Evolutionary conservation across 35 echinoderm and acorn worm genomes (phyloP), one percentile per base, ranked within the genome.

Genomic region (Apostichopus parvimensis): DNA sequence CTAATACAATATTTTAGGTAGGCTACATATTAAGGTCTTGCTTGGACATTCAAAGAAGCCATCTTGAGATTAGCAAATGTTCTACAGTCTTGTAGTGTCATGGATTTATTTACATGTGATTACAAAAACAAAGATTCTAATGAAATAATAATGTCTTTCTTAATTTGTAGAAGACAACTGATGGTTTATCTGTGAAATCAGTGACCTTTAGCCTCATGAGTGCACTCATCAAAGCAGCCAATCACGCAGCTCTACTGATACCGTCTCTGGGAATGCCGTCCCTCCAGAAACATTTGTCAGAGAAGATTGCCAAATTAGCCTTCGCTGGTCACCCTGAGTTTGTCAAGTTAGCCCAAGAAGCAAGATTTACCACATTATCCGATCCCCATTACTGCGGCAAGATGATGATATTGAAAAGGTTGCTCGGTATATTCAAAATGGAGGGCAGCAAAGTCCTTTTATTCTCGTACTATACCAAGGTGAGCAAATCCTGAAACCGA

Each of bases 391-490:
- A 95, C 78, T 98, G 96, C 70, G 96, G 96, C 17, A 98, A 98
- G 66, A 98, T 98, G 96, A 68, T 95, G 92, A 85, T 98, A 8
- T 82, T 98, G 8, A 64, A 92, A 56, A 91, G 86, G 26, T 73
- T 98, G 6, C 77, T 98, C 54, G 77, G 55, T 55, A 58, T 98
- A 9, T 95, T 95, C 94, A 98, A 98, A 62, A 91, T 78, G 86
- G 94, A 98, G 71, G 85, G 85, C 22, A 95, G 90, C 77, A 98
- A 98, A 79, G 96, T 98, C 1, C 92, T 98, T 12, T 58, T 98
- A 5, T 98, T 98, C 77, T 98, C 96, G 1, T 91, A 95, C 73
- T 98, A 98, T 58, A 98, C 96, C 57, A 92, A 94, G 89, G 95
- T 96, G 61, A 92, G 87, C 18, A 14, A 12, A 34, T 34, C 28